phyloP scores from a whole-genome alignment of 2,113 vertebrate genomes.

The Hippopotamus amphibius region DNA sequence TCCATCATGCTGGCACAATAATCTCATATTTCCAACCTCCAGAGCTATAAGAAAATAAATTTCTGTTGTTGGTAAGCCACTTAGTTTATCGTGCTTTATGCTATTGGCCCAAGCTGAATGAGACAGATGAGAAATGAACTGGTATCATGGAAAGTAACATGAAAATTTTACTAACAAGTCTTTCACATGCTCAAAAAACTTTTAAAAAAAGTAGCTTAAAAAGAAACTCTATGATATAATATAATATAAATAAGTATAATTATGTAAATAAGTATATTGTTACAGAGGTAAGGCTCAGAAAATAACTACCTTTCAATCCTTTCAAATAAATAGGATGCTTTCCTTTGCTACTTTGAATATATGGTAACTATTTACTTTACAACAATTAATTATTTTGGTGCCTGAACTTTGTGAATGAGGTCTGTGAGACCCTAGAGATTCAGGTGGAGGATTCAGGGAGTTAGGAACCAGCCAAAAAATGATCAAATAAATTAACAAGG shows the following conservation, averaged over 20 bases:
- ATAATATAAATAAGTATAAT: slow-evolving; percentile 73
- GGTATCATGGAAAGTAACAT: slow-evolving; percentile 30
- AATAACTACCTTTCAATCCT: slow-evolving; percentile 50
- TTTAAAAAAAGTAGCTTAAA: slow-evolving; percentile 68
- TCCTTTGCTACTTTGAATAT: neutral
- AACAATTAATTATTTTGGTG: neutral
- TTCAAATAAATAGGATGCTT: neutral
- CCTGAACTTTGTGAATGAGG: neutral
- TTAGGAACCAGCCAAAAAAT: neutral
- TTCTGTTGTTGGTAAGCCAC: neutral
- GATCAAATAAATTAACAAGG: neutral
- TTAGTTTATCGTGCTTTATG: neutral
- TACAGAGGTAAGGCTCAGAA: slow-evolving; percentile 71
- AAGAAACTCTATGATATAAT: slow-evolving; percentile 64
- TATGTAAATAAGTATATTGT: slow-evolving; percentile 73
- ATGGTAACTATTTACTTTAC: neutral
- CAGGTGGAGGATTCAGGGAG: neutral
- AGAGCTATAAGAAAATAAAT: neutral
- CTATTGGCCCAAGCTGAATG: neutral
- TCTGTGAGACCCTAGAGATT: neutral
- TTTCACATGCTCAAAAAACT: slow-evolving; percentile 37
- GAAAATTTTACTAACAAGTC: slow-evolving; percentile 40
- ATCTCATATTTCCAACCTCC: neutral
- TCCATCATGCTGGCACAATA: neutral
- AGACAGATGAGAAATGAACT: neutral